These are phyloP conservation scores for Xanthia togata DNA, from an alignment of 2,888 invertebrate species.

Conservation along the genomic window DNA sequence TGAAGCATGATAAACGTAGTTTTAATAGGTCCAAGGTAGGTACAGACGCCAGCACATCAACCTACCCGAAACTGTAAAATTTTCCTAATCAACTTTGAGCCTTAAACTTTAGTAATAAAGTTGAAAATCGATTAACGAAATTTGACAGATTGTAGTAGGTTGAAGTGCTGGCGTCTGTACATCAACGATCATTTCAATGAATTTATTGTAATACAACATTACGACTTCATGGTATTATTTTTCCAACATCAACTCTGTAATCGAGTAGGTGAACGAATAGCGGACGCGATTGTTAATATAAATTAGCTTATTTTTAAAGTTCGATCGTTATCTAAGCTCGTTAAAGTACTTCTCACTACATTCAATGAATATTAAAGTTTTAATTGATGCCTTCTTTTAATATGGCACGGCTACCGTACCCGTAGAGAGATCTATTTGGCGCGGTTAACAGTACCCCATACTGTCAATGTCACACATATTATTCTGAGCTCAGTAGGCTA, in stretches of 20 bases:
- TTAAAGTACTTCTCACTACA: conserved; percentile 65
- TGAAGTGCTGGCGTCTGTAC: too few relatives aligned
- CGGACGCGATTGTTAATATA: conserved; percentile 53
- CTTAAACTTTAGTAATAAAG: too few relatives aligned
- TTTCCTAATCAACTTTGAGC: too few relatives aligned
- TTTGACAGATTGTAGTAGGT: too few relatives aligned
- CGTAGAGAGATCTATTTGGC: conserved; percentile 77
- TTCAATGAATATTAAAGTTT: conserved; percentile 84
- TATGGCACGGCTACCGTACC: conserved; percentile 65
- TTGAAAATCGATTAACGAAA: too few relatives aligned
- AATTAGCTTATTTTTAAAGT: conserved; percentile 66
- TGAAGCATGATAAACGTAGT: conserved; percentile 1
- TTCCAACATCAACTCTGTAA: conserved; percentile 20
- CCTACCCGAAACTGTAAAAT: too few relatives aligned
- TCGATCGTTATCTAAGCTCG: conserved; percentile 64
- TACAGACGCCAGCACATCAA: too few relatives aligned
- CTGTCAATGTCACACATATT: conserved; percentile 77
- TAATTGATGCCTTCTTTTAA: conserved; percentile 82
- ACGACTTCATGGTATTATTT: conserved; percentile 34
- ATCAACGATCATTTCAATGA: conserved; percentile 19
- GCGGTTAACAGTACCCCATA: conserved; percentile 81
- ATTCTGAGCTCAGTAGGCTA: conserved; percentile 56
- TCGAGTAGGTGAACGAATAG: conserved; percentile 42
- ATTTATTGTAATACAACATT: background rate
- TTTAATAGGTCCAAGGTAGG: background rate